Percentiles rank a stretch among this genome's conserved stretches.
Evolutionary conservation across 2,113 vertebrate species (phyloP).

Genomic region (Dryoscopus gambensis): DNA sequence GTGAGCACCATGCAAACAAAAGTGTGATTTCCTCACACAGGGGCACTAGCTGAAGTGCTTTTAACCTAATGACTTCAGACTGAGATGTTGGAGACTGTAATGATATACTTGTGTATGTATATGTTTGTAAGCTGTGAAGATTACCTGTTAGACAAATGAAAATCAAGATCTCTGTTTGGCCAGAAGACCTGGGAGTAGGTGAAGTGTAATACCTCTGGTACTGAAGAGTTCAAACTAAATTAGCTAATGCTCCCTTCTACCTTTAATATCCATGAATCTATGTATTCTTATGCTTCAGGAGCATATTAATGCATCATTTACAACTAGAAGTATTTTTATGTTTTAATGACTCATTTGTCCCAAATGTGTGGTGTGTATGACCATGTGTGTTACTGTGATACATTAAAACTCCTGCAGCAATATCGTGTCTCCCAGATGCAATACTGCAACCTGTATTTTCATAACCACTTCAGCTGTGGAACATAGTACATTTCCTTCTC

Average conservation of each 20-base stretch:
- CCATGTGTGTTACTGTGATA: not conserved
- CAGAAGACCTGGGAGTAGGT: not conserved
- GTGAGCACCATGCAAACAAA: not conserved
- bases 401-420: not conserved
- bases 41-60: not conserved
- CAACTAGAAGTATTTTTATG: not conserved
- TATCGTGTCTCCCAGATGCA: not conserved
- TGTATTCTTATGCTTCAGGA: not conserved
- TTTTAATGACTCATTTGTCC: constrained; percentile 1
- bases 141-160: not conserved
- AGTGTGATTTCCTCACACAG: not conserved
- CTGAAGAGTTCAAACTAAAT: not conserved
- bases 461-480: not conserved
- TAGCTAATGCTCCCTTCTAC: not conserved
- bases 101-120: no score
- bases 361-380: not conserved
- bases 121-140: not conserved
- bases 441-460: not conserved
- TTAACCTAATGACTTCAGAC: not conserved
- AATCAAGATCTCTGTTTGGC: not conserved
- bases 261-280: not conserved
- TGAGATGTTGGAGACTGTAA: not conserved
- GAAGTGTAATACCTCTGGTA: not conserved
- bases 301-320: not conserved
- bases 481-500: not conserved